Base-by-base conservation (phyloP, 2,888 invertebrate species). In the Lithophane semibrunnea region DNA sequence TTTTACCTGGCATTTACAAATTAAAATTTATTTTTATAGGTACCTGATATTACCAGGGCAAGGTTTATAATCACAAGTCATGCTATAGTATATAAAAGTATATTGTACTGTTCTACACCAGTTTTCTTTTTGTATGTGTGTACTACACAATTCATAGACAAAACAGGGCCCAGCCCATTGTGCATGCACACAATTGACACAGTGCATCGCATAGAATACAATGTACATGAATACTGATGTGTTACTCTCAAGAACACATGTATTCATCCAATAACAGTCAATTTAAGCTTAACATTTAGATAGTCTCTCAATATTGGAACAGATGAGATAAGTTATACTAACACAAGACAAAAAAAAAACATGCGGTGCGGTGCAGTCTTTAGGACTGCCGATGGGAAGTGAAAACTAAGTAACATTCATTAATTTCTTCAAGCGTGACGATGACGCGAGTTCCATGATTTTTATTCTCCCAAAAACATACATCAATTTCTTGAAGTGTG, bases 1-100 rank as follows among this genome's bases (percentile, higher is more conserved):
- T 58, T 21, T 61, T 29, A 18, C 9, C 9, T 29, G 13, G 3
- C 13, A 24, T 29, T 1, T 42, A 49, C 10, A 24, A 29, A 77
- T 63, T 9, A 67, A 63, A 70, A 63, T 49, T 60, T 13, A 78
- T 73, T 21, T 63, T 70, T 54, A 24, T 37, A 37, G 37, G 37
- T 37, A 60, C 37, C n/a, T 56, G 42, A 60, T 75, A 65, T 47
- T 79, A 54, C 1, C 29, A 60, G 67, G 24, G 24, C 71, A 84
- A 84, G 69, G 77, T 80, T 80, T 68, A 77, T 24, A 47, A 60
- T 74, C 63, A 24, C n/a, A 67, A 77, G 54, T 49, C 80, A 84
- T 84, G 73, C 58, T 61, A 76, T 44, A 66, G 0, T 56, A 44
- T 71, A 44, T 58, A 16, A 58, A 63, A 71, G 37, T 56, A 58